A percentile compares a stretch with the other conserved stretches of the same genome.
Evolutionary conservation across 2,113 vertebrate species (phyloP).

Genomic region (Nesogale talazaci): DNA sequence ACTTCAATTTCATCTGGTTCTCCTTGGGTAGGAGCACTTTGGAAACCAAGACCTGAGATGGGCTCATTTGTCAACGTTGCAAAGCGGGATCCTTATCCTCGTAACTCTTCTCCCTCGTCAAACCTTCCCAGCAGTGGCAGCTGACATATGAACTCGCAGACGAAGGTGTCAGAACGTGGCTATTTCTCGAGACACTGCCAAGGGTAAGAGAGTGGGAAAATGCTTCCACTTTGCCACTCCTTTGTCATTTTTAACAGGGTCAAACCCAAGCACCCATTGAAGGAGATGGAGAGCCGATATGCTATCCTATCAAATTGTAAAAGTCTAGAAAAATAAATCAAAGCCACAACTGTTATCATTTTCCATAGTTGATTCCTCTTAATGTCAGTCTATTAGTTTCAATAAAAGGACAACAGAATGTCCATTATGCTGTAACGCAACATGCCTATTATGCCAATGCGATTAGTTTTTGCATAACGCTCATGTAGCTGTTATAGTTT

Average conservation of each 20-base stretch:
- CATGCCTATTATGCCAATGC: constrained; percentile 62
- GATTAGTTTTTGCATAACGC: constrained; percentile 68
- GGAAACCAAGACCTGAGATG: constrained; percentile 63
- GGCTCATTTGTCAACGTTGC: constrained; percentile 73
- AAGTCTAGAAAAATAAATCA: constrained; percentile 21
- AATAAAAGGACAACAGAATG: constrained; percentile 72
- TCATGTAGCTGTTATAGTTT: constrained; percentile 71
- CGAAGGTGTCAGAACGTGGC: constrained; percentile 63
- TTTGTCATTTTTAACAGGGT: constrained; percentile 73
- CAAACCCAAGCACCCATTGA: constrained; percentile 74
- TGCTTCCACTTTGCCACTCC: constrained; percentile 66
- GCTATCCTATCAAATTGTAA: constrained; percentile 45
- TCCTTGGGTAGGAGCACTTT: constrained; percentile 67
- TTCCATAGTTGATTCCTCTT: constrained; percentile 67
- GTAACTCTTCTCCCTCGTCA: constrained; percentile 68
- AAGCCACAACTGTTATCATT: constrained; percentile 53
- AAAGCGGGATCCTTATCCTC: constrained; percentile 53
- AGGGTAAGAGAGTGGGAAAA: constrained; percentile 62
- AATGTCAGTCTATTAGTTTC: constrained; percentile 67
- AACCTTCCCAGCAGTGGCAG: constrained; percentile 8
- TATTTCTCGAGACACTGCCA: constrained; percentile 69
- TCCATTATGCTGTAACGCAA: constrained; percentile 65
- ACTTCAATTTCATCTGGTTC: constrained; percentile 68
- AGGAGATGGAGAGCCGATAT: constrained; percentile 70
- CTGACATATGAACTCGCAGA: constrained; percentile 77